Conservation (phyloP, 2,797 vertebrate species). For the Sternarchorhynchus goeldii region DNA sequence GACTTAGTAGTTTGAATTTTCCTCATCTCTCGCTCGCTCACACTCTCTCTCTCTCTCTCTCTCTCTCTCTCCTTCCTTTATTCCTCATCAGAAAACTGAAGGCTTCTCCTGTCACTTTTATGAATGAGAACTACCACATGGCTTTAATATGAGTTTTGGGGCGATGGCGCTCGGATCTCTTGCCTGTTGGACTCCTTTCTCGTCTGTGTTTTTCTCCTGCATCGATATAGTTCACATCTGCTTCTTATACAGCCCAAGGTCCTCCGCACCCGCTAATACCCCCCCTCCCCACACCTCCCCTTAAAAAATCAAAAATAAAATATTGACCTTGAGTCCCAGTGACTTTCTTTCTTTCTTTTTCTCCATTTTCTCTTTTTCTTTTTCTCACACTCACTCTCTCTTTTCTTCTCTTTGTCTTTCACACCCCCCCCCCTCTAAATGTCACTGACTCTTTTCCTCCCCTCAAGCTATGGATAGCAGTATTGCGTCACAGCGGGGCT, state of each 20-base stretch:
- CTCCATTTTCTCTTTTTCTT: constrained; percentile 65
- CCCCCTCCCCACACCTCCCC: constrained; percentile 13
- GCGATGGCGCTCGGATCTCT: background rate
- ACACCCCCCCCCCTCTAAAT: background rate
- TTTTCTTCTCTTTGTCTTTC: background rate
- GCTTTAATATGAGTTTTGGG: background rate
- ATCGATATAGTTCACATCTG: constrained; percentile 73
- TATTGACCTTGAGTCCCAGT: background rate
- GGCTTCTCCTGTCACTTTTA: background rate
- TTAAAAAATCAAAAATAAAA: background rate
- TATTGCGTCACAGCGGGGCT: constrained; percentile 66
- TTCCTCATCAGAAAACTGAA: too few relatives aligned
- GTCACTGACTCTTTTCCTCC: constrained; percentile 57
- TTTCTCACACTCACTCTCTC: constrained; percentile 57
- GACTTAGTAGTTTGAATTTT: background rate
- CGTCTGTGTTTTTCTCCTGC: constrained; percentile 44
- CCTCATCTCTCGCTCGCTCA: too few relatives aligned
- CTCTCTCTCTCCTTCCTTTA: background rate
- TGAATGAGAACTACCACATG: background rate
- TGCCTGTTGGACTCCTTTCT: constrained; percentile 8
- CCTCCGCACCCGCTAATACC: constrained; percentile 48
- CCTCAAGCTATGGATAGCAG: constrained; percentile 71
- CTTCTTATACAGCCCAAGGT: constrained; percentile 62
- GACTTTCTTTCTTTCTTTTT: constrained; percentile 44
- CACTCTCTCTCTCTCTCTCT: background rate